Percentiles rank a stretch among this genome's conserved stretches.
phyloP scores from a whole-genome alignment of 2,113 vertebrate species.

The Neotoma lepida region DNA sequence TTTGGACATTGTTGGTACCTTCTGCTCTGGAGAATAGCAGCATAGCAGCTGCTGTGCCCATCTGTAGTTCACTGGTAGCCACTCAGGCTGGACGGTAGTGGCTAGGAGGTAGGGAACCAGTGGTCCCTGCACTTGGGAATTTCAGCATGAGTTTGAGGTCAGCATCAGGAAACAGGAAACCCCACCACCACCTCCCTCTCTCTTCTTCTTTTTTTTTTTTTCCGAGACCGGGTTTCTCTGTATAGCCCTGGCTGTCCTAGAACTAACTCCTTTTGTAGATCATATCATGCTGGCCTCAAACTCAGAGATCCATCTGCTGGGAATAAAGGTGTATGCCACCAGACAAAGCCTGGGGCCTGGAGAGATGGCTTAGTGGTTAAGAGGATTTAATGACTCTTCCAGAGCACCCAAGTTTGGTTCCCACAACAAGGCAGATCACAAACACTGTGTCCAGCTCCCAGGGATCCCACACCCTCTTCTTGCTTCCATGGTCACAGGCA shows the following conservation, averaged over 20 bases:
- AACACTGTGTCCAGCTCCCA: neutral
- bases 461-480: neutral
- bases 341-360: neutral
- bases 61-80: neutral
- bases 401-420: neutral
- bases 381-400: neutral
- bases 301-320: neutral
- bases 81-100: neutral
- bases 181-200: no score
- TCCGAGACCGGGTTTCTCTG: neutral
- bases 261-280: neutral
- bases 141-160: neutral
- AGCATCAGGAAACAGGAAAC: neutral
- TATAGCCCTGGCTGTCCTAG: neutral
- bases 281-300: neutral
- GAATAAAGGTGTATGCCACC: neutral
- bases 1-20: neutral
- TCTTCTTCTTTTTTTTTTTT: neutral
- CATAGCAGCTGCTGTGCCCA: neutral
- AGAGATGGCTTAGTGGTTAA: neutral
- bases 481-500: neutral
- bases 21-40: neutral
- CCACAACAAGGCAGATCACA: neutral
- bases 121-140: neutral
- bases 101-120: neutral